These are phyloP conservation scores for Nyctereutes procyonoides DNA, from an alignment of 2,113 vertebrate species.

Conservation along the genomic window DNA sequence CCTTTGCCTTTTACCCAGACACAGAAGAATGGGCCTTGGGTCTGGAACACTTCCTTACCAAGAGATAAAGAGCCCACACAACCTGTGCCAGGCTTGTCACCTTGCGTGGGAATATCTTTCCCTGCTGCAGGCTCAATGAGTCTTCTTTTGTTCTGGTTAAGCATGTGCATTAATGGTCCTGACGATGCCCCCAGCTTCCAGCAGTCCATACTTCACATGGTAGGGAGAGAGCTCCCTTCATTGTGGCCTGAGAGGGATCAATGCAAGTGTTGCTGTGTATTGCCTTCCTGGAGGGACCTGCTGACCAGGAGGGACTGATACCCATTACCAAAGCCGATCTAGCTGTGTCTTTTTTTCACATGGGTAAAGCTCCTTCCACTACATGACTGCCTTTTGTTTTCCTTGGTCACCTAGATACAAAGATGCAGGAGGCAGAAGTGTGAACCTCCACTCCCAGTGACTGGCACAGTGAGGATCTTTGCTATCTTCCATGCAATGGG, in stretches of 20 bases:
- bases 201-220: accelerated
- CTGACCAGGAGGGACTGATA: background rate
- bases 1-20: background rate
- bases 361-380: background rate
- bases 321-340: background rate
- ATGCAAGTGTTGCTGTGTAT: accelerated
- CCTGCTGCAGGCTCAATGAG: background rate
- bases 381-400: no score
- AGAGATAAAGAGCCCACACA: background rate
- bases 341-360: accelerated
- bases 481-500: background rate
- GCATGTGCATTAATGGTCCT: accelerated
- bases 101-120: background rate
- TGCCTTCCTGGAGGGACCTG: background rate
- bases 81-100: background rate
- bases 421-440: background rate
- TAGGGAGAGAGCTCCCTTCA: background rate
- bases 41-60: background rate
- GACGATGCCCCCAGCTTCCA: background rate
- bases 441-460: background rate
- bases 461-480: no score
- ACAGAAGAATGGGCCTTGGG: background rate
- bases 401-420: background rate
- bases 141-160: background rate
- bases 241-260: no score